Conservation (phyloP, 2,113 vertebrate species). For the Eublepharis macularius region DNA sequence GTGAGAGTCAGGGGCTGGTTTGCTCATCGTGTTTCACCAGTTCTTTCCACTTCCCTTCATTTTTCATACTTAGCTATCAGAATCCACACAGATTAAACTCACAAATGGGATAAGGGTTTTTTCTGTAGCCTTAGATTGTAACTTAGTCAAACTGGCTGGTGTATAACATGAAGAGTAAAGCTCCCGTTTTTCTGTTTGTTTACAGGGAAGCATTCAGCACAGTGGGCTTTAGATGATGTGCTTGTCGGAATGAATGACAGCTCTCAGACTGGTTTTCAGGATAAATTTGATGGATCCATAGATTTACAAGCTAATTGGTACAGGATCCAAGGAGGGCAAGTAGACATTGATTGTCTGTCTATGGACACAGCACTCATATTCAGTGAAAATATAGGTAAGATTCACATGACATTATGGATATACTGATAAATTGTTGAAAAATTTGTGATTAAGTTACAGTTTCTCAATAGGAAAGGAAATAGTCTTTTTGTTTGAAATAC, state of each 20-base stretch:
- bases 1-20: neutral
- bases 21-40: neutral
- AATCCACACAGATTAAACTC: neutral
- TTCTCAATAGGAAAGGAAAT: neutral
- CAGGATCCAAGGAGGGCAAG: conserved; percentile 93
- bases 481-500: conserved; percentile 11
- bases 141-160: conserved; percentile 4
- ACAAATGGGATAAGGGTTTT: neutral
- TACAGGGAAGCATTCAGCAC: conserved; percentile 93
- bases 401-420: conserved; percentile 14
- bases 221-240: conserved; percentile 96
- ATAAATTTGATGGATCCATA: conserved; percentile 91
- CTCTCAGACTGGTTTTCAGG: conserved; percentile 92
- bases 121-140: neutral
- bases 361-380: conserved; percentile 93
- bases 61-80: neutral
- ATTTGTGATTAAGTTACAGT: neutral
- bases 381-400: conserved; percentile 85
- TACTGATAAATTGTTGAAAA: neutral
- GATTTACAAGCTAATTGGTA: conserved; percentile 95
- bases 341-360: conserved; percentile 92
- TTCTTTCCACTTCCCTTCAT: neutral
- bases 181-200: conserved; percentile 47
- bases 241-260: conserved; percentile 98
- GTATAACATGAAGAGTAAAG: conserved; percentile 16